Conservation (phyloP, 2,113 vertebrate species). For the Rhinoderma darwinii region DNA sequence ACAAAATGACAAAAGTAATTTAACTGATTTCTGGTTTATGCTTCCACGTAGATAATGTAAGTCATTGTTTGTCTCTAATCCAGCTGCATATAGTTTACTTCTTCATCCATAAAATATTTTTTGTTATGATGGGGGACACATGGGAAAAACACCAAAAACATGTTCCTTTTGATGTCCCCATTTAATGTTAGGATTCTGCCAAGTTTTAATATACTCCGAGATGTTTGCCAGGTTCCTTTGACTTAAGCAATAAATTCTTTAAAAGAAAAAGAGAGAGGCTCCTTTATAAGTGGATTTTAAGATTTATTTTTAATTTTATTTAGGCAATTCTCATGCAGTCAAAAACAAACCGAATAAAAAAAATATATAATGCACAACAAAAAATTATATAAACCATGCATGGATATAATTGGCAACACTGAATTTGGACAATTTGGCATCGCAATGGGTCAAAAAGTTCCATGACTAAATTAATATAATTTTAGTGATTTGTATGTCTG, state of each 20-base stretch:
- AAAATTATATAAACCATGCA: too few species aligned
- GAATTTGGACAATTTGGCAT: too few species aligned
- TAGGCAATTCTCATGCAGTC: neutral
- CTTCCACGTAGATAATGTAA: constrained; percentile 38
- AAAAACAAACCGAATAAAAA: neutral
- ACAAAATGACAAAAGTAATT: constrained; percentile 44
- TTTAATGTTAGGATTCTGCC: constrained; percentile 44
- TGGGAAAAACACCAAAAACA: constrained; percentile 58
- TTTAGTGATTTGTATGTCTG: too few species aligned
- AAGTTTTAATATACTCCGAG: constrained; percentile 53
- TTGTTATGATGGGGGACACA: constrained; percentile 58
- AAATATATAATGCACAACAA: neutral
- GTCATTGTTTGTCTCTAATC: constrained; percentile 49
- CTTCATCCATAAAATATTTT: constrained; percentile 54
- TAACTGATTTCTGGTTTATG: constrained; percentile 34
- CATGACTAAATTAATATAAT: too few species aligned
- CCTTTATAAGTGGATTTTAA: constrained; percentile 46
- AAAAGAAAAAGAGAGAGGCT: neutral
- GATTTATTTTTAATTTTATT: constrained; percentile 25
- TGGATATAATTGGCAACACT: too few species aligned
- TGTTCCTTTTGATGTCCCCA: constrained; percentile 52
- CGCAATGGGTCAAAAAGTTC: too few species aligned
- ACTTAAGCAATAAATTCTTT: constrained; percentile 52
- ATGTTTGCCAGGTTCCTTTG: constrained; percentile 52
- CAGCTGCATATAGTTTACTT: constrained; percentile 57